Evolutionary conservation across 37 sponge, comb jelly and placozoan species (phyloP).

Genomic region (Hexactinellida sp.): DNA sequence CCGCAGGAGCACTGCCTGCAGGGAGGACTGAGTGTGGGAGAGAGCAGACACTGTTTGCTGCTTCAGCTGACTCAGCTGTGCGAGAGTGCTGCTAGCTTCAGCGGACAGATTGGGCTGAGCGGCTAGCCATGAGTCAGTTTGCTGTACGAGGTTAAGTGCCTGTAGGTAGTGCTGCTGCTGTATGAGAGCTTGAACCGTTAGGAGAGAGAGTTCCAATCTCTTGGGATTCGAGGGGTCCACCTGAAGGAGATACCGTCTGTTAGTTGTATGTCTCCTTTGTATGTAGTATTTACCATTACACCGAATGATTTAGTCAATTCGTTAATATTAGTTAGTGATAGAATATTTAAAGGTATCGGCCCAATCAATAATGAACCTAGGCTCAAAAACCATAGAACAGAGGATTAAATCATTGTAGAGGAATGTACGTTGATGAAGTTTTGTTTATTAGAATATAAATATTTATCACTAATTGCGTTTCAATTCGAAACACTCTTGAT

Average conservation of each 20-base stretch:
- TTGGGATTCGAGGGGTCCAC: background rate
- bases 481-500: too few relatives aligned
- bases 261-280: background rate
- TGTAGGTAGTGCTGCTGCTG: background rate
- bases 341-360: too few relatives aligned
- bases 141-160: background rate
- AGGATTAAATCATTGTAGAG: too few relatives aligned
- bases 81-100: background rate
- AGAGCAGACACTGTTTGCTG: background rate
- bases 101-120: background rate
- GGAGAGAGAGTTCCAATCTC: background rate
- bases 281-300: background rate
- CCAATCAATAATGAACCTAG: too few relatives aligned
- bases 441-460: too few relatives aligned
- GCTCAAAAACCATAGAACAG: too few relatives aligned
- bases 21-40: background rate
- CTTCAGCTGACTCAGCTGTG: background rate
- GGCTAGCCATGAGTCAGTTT: background rate
- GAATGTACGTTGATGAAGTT: too few relatives aligned
- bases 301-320: background rate
- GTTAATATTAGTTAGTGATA: too few relatives aligned
- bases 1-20: background rate
- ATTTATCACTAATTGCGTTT: too few relatives aligned
- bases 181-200: background rate
- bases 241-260: background rate